Evolutionary conservation across 2,797 vertebrate species (phyloP).

Genomic region (Sebastes itinus): DNA sequence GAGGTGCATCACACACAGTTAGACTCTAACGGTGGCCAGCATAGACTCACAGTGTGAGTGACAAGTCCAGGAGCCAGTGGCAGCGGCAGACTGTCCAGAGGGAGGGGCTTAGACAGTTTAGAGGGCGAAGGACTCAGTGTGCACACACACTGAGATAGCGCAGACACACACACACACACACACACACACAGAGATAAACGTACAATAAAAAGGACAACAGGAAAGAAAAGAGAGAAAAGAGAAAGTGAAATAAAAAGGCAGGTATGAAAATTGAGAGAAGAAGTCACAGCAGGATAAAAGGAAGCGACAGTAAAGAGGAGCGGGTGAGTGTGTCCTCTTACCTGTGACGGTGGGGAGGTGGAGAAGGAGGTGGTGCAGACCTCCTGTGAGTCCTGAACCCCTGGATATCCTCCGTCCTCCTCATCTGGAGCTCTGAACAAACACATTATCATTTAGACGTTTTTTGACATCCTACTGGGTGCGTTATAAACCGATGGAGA

Average conservation of each 20-base stretch:
- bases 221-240: constrained; percentile 54
- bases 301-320: not conserved
- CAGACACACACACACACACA: constrained; percentile 43
- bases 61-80: constrained; percentile 92
- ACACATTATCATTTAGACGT: not conserved
- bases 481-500: not conserved
- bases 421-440: constrained; percentile 86
- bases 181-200: constrained; percentile 39
- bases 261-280: constrained; percentile 30
- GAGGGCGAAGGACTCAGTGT: constrained; percentile 95
- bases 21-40: constrained; percentile 22
- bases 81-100: constrained; percentile 94
- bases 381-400: constrained; percentile 97
- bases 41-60: constrained; percentile 83
- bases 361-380: constrained; percentile 98
- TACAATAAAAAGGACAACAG: constrained; percentile 12
- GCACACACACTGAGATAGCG: constrained; percentile 90
- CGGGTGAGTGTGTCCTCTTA: constrained; percentile 46
- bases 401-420: constrained; percentile 86
- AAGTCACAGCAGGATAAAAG: constrained; percentile 10
- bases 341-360: constrained; percentile 98
- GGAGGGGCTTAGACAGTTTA: constrained; percentile 93
- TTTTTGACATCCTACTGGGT: not conserved
- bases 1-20: constrained; percentile 23
- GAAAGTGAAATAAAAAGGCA: constrained; percentile 55